Evolutionary conservation across 1,140 invertebrate genomes (phyloP).

Genomic region (Monomorium pharaonis): DNA sequence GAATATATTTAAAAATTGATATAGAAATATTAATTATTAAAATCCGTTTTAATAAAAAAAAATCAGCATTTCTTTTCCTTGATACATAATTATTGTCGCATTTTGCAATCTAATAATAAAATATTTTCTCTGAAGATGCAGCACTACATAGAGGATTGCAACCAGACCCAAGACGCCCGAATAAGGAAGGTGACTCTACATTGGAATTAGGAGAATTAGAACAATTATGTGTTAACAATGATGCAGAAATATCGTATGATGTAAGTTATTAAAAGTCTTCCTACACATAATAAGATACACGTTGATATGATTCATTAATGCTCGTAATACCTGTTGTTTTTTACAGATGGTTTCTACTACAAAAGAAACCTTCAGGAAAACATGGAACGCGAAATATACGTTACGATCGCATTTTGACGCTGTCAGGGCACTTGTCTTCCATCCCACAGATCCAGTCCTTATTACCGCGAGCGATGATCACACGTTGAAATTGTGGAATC

Average conservation of each 20-base stretch:
- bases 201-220: conserved; percentile 97
- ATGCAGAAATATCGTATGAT: conserved; percentile 96
- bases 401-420: conserved; percentile 99
- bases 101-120: conserved; percentile 7
- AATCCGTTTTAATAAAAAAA: no score
- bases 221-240: conserved; percentile 98
- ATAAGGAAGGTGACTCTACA: conserved; percentile 92
- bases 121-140: conserved; percentile 66
- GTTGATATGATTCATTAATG: neutral
- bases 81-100: conserved; percentile 6
- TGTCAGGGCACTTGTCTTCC: conserved; percentile 98
- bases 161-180: conserved; percentile 83
- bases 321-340: conserved; percentile 26
- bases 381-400: conserved; percentile 99
- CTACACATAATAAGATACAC: neutral
- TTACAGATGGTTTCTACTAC: conserved; percentile 89
- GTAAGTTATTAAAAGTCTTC: conserved; percentile 85
- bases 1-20: no score
- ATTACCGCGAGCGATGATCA: conserved; percentile 99
- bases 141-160: conserved; percentile 73
- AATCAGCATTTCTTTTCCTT: no score
- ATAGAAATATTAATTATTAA: no score
- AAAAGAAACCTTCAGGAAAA: conserved; percentile 98
- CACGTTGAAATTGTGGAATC: conserved; percentile 99
- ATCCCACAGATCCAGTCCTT: conserved; percentile 97